Base-by-base conservation (phyloP, 2,797 vertebrate genomes). In the Odontamblyopus rebecca region DNA sequence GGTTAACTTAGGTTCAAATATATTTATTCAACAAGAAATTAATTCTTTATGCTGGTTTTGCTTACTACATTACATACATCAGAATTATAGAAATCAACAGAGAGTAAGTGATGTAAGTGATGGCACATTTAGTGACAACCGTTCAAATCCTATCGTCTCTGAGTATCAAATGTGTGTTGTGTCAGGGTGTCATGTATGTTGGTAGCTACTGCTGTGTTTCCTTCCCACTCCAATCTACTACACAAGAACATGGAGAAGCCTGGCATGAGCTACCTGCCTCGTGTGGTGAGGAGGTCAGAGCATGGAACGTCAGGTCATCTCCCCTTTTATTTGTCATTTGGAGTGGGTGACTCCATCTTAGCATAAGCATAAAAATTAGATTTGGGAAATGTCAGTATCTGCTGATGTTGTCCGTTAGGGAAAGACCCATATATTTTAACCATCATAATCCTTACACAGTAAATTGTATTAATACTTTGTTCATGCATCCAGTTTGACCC, bases 201-300 rank as follows among this genome's bases (percentile, higher is more conserved):
- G 61, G 8, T 12, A 61, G 29, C 18, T 32, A 61, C 59, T 16
- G 0, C 15, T 41, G 61, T 23, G 3, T 18, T 30, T 5, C 27
- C 26, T 61, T 8, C 19, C 50, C 48, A 54, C 65, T 16, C 61
- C 30, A 61, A 51, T 65, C 44, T 9, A 57, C 57, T 30, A 11
- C 61, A 59, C 38, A 56, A 3, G 23, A 71, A 7, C 26, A 32
- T 19, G 50, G 63, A 68, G 76, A 12, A 67, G 59, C 50, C 32
- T 19, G 75, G n/a, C 56, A 27, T 16, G 27, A 1, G 3, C 38
- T 62, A 50, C 51, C 59, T 65, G 4, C 30, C 29, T 19, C 15
- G 35, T 29, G 6, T 59, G 61, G 69, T 57, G 62, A 29, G 27
- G 12, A 65, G 60, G 59, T 16, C 72, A 75, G 54, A 9, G 29